Conservation (phyloP, 2,888 invertebrate species). For the Uropetala carovei region DNA sequence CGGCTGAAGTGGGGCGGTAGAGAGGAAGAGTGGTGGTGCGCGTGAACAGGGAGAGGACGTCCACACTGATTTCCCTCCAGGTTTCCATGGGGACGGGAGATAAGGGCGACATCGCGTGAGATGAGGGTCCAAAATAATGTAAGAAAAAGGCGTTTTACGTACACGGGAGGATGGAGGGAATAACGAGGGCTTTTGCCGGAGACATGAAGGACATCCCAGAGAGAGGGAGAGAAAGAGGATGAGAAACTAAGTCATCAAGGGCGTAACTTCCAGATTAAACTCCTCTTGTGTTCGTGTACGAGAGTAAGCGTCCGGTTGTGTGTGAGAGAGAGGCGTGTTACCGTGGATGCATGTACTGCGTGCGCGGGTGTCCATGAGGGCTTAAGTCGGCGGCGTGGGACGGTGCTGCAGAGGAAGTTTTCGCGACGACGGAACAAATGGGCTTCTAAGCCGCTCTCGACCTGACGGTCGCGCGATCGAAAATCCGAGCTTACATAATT, state of each 20-base stretch:
- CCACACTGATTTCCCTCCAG: conserved; percentile 20
- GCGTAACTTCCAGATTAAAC: background rate
- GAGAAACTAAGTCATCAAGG: background rate
- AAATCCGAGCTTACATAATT: background rate
- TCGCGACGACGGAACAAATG: background rate
- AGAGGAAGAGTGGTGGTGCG: too few relatives aligned
- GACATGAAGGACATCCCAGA: background rate
- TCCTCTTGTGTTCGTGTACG: too few relatives aligned
- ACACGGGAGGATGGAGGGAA: background rate
- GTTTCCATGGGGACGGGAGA: conserved; percentile 6
- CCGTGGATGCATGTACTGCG: background rate
- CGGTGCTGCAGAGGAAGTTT: background rate
- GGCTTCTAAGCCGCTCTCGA: conserved; percentile 11
- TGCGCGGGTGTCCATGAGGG: background rate
- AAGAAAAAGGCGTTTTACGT: background rate
- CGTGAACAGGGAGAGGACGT: background rate
- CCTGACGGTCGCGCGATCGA: background rate
- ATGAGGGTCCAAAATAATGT: conserved; percentile 25
- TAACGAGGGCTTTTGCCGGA: background rate
- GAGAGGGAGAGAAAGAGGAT: background rate
- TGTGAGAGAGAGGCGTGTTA: background rate
- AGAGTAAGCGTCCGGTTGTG: background rate
- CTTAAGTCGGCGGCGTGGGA: background rate
- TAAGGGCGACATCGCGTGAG: background rate
- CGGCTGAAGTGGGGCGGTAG: too few relatives aligned